These are phyloP conservation scores for Tolypeutes matacus DNA, from an alignment of 2,797 vertebrate species.

Conservation along the genomic window DNA sequence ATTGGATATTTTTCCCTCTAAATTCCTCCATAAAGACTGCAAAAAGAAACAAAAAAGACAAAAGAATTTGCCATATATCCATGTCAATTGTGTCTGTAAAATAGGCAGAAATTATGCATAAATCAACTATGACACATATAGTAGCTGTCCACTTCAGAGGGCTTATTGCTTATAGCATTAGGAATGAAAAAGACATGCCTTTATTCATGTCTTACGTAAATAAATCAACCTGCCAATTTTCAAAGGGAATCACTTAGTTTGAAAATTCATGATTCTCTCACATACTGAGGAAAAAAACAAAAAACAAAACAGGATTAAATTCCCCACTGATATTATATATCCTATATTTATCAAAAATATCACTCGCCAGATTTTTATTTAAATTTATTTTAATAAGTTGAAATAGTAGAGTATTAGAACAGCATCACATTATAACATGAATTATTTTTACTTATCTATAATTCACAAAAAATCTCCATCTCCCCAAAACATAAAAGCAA, in stretches of 20 bases:
- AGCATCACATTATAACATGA: not conserved
- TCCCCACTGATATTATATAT: not conserved
- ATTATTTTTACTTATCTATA: conserved; percentile 2
- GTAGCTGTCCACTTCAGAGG: conserved; percentile 59
- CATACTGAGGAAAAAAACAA: not conserved
- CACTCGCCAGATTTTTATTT: not conserved
- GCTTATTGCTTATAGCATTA: not conserved
- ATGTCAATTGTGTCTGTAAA: conserved; percentile 62
- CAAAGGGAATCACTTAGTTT: conserved; percentile 50
- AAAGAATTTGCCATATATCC: conserved; percentile 73
- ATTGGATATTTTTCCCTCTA: conserved; percentile 73
- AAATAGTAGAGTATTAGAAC: not conserved
- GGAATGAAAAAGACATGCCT: not conserved
- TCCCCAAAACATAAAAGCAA: not conserved
- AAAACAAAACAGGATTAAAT: not conserved
- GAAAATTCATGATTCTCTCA: not conserved
- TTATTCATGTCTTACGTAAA: not conserved
- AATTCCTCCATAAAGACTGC: conserved; percentile 69
- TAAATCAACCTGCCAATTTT: conserved; percentile 19
- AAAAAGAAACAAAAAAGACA: conserved; percentile 52
- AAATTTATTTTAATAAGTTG: not conserved
- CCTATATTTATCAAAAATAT: not conserved
- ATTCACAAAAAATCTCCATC: not conserved
- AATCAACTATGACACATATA: conserved; percentile 60
- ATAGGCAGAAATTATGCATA: conserved; percentile 49